Evolutionary conservation across 2,797 vertebrate genomes (phyloP), one percentile per base, ranked within the genome.

Genomic region (Naso thynnoides): DNA sequence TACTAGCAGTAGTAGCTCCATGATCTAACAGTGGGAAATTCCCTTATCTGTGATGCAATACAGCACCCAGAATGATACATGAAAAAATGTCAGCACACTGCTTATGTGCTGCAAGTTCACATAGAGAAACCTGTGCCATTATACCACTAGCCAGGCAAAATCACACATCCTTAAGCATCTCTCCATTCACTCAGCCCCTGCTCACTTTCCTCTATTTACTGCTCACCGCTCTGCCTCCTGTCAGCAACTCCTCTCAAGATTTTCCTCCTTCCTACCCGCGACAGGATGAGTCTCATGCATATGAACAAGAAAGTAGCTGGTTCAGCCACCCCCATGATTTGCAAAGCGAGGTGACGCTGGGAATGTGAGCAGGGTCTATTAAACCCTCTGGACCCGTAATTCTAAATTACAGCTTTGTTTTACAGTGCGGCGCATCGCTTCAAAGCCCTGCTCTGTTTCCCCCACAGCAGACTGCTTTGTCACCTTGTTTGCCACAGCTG

Each of bases 321-420:
- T 81, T 83, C 68, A 85, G 59, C 48, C 85, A 81, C 64, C 77
- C 58, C 54, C 75, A 31, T 82, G 79, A 89, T 90, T 81, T 82
- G 53, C 78, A 76, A 52, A 85, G 71, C 1, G 24, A 61, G 50
- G 53, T 56, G 82, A 81, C 10, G 50, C 60, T 54, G 60, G 70
- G 74, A 83, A 76, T 83, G 75, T 76, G 49, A 65, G 42, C 61
- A 41, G 45, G 73, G 73, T 88, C 83, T 80, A 83, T 83, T 78
- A 84, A 88, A 86, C 61, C 61, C 73, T 53, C 61, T 53, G 77
- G 74, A 81, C 73, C 72, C 11, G 15, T 81, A 79, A 81, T 81
- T 87, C 70, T 78, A 86, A 90, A 90, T 89, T 86, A 78, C 66
- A 56, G 73, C 73, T 86, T 88, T 90, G 77, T 88, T 93, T 91